Evolutionary conservation across 1,140 invertebrate genomes (phyloP).

Genomic region (Diachasmimorpha longicaudata): DNA sequence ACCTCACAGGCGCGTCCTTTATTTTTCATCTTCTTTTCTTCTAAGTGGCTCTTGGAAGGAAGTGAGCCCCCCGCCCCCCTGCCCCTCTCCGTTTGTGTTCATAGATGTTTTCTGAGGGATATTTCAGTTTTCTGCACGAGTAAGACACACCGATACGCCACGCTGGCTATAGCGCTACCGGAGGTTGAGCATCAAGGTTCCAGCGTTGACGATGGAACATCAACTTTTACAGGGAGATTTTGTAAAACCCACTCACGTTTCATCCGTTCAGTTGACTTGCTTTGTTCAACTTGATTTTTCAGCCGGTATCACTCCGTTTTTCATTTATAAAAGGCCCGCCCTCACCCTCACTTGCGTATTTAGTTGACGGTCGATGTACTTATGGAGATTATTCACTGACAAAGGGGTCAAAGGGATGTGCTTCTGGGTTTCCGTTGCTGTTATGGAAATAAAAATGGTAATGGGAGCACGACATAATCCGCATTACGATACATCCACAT

Average conservation of each 20-base stretch:
- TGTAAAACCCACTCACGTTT: constrained; percentile 25
- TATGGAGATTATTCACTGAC: constrained; percentile 1
- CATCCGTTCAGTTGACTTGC: constrained; percentile 10
- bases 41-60: background rate
- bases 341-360: background rate
- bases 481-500: background rate
- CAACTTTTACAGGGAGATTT: constrained; percentile 7
- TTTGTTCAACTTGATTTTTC: background rate
- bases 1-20: background rate
- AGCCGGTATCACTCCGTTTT: background rate
- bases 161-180: background rate
- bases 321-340: background rate
- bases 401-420: background rate
- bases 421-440: background rate
- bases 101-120: background rate
- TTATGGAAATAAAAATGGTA: background rate
- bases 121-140: background rate
- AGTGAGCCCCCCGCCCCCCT: background rate
- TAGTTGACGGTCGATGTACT: background rate
- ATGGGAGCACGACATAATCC: background rate
- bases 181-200: background rate
- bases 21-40: background rate
- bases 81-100: background rate
- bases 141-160: background rate
- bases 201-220: background rate